A percentile compares a stretch with the other conserved stretches of the same genome.
Conservation (phyloP, 2,113 vertebrate genomes). For the Ellobius talpinus region DNA sequence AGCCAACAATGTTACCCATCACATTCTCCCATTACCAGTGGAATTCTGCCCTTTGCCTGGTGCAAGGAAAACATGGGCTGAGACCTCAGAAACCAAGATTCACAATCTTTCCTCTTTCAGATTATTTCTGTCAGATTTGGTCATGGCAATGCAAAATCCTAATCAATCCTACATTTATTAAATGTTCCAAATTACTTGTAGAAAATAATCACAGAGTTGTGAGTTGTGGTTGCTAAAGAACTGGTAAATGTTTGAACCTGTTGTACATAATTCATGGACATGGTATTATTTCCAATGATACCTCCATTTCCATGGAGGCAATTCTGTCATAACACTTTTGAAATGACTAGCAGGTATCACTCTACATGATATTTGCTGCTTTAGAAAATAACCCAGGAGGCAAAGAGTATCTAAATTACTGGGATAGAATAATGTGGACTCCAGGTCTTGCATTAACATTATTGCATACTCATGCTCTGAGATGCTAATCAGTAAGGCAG, state of each 20-base stretch:
- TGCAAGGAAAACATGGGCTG: neutral
- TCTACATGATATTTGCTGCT: neutral
- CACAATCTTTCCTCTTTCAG: neutral
- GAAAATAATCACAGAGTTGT: neutral
- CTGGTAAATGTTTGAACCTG: neutral
- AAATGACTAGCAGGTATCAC: slow-evolving; percentile 14
- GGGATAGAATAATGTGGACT: neutral
- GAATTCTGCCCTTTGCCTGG: neutral
- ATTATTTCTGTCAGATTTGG: neutral
- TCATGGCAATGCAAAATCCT: neutral
- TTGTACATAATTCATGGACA: neutral
- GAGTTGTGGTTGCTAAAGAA: neutral
- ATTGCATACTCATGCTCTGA: neutral
- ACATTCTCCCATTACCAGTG: neutral
- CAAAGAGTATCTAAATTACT: slow-evolving; percentile 18
- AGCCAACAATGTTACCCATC: neutral
- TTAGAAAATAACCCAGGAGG: neutral
- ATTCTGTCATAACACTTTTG: neutral
- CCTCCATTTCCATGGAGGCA: neutral
- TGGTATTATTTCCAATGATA: neutral
- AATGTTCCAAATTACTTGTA: neutral
- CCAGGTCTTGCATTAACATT: neutral
- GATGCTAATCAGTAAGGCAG: neutral
- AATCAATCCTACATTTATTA: neutral
- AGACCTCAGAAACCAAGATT: neutral